Conservation (phyloP, 2,113 vertebrate species). For the Rhinoderma darwinii region DNA sequence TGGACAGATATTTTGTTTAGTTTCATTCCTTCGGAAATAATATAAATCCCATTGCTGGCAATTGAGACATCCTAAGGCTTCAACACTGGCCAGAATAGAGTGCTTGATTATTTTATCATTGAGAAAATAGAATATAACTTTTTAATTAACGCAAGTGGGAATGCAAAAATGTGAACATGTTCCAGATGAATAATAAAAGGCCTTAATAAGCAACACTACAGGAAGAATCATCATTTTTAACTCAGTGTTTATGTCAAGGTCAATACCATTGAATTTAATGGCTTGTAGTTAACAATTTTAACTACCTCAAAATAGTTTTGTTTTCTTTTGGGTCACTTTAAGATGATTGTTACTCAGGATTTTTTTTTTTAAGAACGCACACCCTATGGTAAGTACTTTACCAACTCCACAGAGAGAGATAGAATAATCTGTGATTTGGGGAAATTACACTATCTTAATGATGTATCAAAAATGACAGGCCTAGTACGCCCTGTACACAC, state of each 20-base stretch:
- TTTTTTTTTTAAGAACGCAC: slow-evolving; percentile 51
- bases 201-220: slow-evolving; percentile 48
- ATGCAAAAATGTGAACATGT: slow-evolving; percentile 62
- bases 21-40: slow-evolving; percentile 22
- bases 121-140: slow-evolving; percentile 49
- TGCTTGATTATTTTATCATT: slow-evolving; percentile 46
- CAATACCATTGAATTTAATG: slow-evolving; percentile 33
- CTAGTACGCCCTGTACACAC: background rate
- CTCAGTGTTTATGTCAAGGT: slow-evolving; percentile 24
- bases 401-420: background rate
- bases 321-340: background rate
- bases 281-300: background rate
- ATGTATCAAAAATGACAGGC: background rate
- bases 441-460: background rate
- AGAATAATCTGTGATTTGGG: background rate
- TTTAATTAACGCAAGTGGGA: slow-evolving; percentile 53
- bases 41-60: slow-evolving; percentile 27
- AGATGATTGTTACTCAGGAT: slow-evolving; percentile 44
- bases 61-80: slow-evolving; percentile 29
- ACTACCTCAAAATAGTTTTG: background rate
- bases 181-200: slow-evolving; percentile 52
- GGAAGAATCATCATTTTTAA: slow-evolving; percentile 3
- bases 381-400: background rate
- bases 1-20: slow-evolving; percentile 27
- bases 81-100: slow-evolving; percentile 16